Conservation (phyloP, 1,140 invertebrate genomes). For the Venturia canescens region DNA sequence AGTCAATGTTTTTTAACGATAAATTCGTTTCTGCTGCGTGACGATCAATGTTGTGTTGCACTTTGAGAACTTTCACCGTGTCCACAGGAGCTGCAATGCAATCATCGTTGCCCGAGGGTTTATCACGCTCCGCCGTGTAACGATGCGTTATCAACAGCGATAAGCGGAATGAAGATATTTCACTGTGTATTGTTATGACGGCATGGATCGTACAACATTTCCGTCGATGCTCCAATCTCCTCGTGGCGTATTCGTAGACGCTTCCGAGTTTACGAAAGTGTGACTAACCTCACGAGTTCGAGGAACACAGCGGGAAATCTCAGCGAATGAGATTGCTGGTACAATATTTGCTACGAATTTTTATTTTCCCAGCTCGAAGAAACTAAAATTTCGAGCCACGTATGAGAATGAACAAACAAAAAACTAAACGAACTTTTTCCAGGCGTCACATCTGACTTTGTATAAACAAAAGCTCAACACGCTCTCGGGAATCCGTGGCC, state of each 20-base stretch:
- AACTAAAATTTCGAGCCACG: too few relatives aligned
- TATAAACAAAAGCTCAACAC: not conserved
- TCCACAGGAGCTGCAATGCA: too few relatives aligned
- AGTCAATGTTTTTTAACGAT: too few relatives aligned
- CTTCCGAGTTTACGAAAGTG: not conserved
- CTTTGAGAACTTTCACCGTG: too few relatives aligned
- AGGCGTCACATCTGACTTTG: slow-evolving; percentile 60
- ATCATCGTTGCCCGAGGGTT: not conserved
- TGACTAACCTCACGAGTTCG: not conserved
- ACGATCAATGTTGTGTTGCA: too few relatives aligned
- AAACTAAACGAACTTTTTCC: not conserved
- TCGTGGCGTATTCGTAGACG: not conserved
- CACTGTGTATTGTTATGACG: slow-evolving; percentile 10
- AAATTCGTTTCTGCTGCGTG: too few relatives aligned
- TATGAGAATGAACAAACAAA: slow-evolving; percentile 35
- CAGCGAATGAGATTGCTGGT: too few relatives aligned
- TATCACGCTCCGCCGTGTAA: slow-evolving; percentile 6
- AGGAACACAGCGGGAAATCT: not conserved
- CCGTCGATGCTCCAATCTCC: not conserved
- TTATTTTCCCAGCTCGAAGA: too few relatives aligned
- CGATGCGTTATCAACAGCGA: not conserved
- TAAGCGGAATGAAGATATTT: not conserved
- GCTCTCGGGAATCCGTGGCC: too few relatives aligned
- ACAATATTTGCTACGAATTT: too few relatives aligned
- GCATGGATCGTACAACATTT: not conserved